Evolutionary conservation across 2,888 invertebrate genomes (phyloP), one percentile per base, ranked within the genome.

Genomic region (Salticus scenicus): DNA sequence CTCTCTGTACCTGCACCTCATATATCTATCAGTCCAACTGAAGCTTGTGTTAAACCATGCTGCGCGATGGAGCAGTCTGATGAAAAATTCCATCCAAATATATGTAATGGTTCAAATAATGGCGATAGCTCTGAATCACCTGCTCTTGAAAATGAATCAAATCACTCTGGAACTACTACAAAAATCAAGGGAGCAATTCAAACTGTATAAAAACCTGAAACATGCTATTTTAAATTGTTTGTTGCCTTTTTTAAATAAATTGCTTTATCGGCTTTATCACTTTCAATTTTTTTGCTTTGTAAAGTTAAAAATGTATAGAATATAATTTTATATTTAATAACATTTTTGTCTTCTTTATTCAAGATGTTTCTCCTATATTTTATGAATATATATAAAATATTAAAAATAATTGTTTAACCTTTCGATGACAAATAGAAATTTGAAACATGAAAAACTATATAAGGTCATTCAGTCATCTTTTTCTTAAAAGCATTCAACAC

Each of bases 101-200:
- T 30, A 14, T 57, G 28, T 7, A 30, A 4, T 69, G 27, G 64
- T 14, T 10, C 20, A 12, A 74, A 41, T 20, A 30, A 73, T 1
- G 30, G n/a, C 12, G 31, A 47, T 17, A 72, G 47, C 24, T 27
- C 51, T 8, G 31, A 14, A 31, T 1, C 47, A 31, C 1, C 17
- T 10, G 64, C 64, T 17, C 20, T 24, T 10, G 67, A 31, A n/a
- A 27, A 31, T 27, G 67, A 27, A n/a, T 28, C 51, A 31, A 30
- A 30, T 8, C 63, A 42, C 31, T 28, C 37, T 31, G 30, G 33
- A 24, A n/a, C 27, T 17, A 42, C 37, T 0, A 69, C 51, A 41
- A 87, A 87, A 84, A 30, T 76, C 7, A 87, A 87, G 69, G 87
- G 87, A 63, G 87, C 87, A n/a, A 87, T 87, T 17, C 87, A 87